Evolutionary conservation across 53 echinoderm and acorn worm genomes (phyloP).

Genomic region (Paracentrotus lividus): DNA sequence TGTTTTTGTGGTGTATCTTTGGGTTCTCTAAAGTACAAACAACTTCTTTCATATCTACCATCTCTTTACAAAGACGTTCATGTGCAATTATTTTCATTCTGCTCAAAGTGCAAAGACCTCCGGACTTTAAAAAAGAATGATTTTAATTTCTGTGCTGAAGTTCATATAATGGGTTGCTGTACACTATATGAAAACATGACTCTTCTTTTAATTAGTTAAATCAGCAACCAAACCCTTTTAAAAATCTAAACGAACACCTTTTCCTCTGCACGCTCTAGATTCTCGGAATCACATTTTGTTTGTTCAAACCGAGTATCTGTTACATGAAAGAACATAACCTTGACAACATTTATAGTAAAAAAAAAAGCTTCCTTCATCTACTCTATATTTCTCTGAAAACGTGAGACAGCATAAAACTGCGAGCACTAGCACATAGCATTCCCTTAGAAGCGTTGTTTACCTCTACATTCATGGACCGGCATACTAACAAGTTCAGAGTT

Average conservation of each 20-base stretch:
- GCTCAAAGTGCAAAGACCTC: neutral
- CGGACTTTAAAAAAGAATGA: neutral
- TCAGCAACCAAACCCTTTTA: neutral
- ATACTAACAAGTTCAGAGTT: neutral
- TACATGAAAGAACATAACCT: neutral
- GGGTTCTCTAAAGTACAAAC: neutral
- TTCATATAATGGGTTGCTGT: neutral
- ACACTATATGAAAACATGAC: neutral
- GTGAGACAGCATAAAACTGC: neutral
- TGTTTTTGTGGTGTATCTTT: neutral
- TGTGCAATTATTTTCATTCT: neutral
- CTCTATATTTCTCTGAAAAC: neutral
- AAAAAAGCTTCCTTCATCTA: neutral
- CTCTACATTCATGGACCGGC: neutral
- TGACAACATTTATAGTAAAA: neutral
- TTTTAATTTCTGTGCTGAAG: neutral
- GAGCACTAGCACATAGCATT: neutral
- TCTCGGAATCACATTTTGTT: neutral
- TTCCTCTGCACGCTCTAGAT: neutral
- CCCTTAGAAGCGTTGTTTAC: neutral
- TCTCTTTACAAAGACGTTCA: neutral
- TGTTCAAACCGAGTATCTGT: neutral
- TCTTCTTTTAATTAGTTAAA: neutral
- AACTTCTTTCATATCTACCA: neutral
- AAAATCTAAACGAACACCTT: neutral